Percentiles rank a stretch among this genome's conserved stretches.
Evolutionary conservation across 2,797 vertebrate species (phyloP).

Genomic region (Meda fulgida): DNA sequence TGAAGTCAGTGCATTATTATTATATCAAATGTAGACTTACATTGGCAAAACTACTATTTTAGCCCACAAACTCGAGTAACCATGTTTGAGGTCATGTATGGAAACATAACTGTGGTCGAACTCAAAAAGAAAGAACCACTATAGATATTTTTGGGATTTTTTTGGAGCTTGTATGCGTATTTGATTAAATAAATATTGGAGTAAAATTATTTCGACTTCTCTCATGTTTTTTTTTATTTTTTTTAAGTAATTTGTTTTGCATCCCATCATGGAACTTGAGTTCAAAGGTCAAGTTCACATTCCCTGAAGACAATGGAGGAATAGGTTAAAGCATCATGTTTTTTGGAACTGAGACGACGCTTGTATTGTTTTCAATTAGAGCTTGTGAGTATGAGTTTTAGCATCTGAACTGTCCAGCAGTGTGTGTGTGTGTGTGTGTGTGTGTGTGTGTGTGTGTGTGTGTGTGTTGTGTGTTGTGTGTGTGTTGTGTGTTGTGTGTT

Average conservation of each 20-base stretch:
- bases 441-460: conserved; percentile 49
- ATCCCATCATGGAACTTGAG: conserved; percentile 9
- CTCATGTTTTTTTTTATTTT: not conserved
- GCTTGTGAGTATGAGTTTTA: conserved; percentile 50
- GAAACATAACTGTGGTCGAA: conserved; percentile 30
- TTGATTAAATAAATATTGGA: conserved; percentile 3
- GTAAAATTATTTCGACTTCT: not conserved
- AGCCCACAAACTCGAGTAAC: conserved; percentile 25
- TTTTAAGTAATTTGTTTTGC: not conserved
- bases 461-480: conserved; percentile 6
- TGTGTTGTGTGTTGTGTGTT: not conserved
- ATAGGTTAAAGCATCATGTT: conserved; percentile 9
- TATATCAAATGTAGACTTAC: conserved; percentile 2
- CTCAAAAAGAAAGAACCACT: not conserved
- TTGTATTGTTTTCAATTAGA: conserved; percentile 37
- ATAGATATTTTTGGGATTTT: not conserved
- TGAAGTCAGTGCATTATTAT: conserved; percentile 61
- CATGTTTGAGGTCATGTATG: conserved; percentile 45
- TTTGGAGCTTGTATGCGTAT: conserved; percentile 3
- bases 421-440: conserved; percentile 36
- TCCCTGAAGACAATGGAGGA: conserved; percentile 12
- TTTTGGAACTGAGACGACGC: not conserved
- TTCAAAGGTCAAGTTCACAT: not conserved
- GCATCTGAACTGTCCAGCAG: conserved; percentile 16
- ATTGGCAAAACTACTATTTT: conserved; percentile 32